Conservation (phyloP, 2,113 vertebrate species). For the Urocynchramus pylzowi region DNA sequence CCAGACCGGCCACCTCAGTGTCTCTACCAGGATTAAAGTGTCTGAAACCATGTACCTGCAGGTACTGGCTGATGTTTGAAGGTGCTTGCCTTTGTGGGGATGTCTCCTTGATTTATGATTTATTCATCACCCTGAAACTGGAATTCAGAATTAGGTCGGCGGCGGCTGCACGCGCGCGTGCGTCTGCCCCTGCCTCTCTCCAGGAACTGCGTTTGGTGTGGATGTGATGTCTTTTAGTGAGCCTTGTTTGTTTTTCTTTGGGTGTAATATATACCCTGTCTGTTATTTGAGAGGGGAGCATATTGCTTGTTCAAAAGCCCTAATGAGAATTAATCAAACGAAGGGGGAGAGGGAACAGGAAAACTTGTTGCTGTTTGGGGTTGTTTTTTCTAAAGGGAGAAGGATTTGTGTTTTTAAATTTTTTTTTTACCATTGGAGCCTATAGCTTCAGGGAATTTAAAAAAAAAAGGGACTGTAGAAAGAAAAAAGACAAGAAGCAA, state of each 20-base stretch:
- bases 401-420: accelerated
- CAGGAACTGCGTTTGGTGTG: slow-evolving; percentile 51
- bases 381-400: background rate
- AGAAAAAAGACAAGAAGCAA: background rate
- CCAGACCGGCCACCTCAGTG: accelerated
- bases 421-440: background rate
- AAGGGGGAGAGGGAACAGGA: background rate
- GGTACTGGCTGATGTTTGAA: background rate
- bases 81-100: background rate
- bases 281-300: slow-evolving; percentile 65
- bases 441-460: background rate
- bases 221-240: slow-evolving; percentile 55
- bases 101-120: background rate
- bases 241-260: slow-evolving; percentile 72
- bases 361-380: background rate
- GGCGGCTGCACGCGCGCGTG: background rate
- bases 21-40: background rate
- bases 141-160: background rate
- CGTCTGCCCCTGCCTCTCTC: slow-evolving; percentile 28
- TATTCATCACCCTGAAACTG: background rate
- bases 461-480: background rate
- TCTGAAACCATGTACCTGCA: background rate
- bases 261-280: slow-evolving; percentile 57
- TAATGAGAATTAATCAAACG: slow-evolving; percentile 69
- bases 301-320: slow-evolving; percentile 69